Percentiles rank a stretch among this genome's conserved stretches.
phyloP scores from a whole-genome alignment of 2,888 invertebrate species.

The Pristionchus maxplancki region DNA sequence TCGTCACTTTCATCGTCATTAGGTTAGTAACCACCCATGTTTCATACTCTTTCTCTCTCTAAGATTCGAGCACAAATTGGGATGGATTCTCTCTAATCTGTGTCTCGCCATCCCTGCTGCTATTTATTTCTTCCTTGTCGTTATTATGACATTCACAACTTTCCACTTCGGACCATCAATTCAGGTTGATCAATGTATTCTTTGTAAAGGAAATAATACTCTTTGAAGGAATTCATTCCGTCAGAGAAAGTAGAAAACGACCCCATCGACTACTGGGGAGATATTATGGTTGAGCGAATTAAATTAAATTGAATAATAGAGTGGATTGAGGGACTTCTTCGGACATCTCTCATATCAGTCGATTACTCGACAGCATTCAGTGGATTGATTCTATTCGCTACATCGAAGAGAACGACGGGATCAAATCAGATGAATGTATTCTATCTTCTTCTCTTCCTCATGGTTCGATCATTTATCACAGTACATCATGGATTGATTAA shows the following conservation, averaged over 20 bases:
- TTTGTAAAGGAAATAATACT: background rate
- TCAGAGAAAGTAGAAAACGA: conserved; percentile 55
- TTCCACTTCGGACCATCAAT: conserved; percentile 54
- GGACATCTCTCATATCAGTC: conserved; percentile 60
- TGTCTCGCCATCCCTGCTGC: conserved; percentile 58
- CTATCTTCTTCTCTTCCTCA: conserved; percentile 57
- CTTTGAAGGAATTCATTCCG: conserved; percentile 45
- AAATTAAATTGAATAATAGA: background rate
- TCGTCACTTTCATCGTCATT: conserved; percentile 54
- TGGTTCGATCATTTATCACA: conserved; percentile 52
- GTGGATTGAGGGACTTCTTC: background rate
- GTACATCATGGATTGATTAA: background rate
- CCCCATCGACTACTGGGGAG: conserved; percentile 63
- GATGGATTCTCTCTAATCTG: conserved; percentile 54
- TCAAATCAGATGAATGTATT: conserved; percentile 59
- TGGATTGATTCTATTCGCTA: conserved; percentile 62
- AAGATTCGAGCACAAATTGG: conserved; percentile 55
- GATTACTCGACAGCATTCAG: conserved; percentile 67
- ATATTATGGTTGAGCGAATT: conserved; percentile 58
- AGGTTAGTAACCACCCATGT: conserved; percentile 41
- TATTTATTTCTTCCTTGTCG: conserved; percentile 58
- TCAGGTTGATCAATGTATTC: background rate
- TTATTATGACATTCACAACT: conserved; percentile 59
- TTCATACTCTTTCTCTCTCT: background rate
- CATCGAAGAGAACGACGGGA: conserved; percentile 49